A percentile compares a stretch with the other conserved stretches of the same genome.
These are phyloP conservation scores for Cryptoleucopteryx plumbea DNA, from an alignment of 2,113 vertebrate genomes.

Conservation along the genomic window DNA sequence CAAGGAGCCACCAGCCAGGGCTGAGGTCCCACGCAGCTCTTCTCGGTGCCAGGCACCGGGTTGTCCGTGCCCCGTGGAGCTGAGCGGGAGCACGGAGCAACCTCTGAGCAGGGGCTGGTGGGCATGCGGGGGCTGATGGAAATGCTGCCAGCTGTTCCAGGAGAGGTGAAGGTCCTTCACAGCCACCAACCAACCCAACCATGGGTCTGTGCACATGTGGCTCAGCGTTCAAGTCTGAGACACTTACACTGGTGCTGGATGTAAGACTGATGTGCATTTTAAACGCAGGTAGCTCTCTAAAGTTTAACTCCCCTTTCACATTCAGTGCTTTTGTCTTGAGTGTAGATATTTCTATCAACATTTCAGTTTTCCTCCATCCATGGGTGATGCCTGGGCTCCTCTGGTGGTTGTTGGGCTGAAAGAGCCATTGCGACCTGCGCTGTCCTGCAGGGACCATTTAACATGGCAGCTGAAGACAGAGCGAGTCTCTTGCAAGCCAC, in stretches of 20 bases:
- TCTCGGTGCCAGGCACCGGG: rapidly evolving
- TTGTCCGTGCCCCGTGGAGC: rapidly evolving
- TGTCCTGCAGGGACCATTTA: not conserved
- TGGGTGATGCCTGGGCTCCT: not conserved
- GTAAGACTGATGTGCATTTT: not conserved
- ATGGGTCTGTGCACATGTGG: rapidly evolving
- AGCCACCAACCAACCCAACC: not conserved
- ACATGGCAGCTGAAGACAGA: not conserved
- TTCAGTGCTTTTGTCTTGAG: rapidly evolving
- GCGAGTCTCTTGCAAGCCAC: not conserved
- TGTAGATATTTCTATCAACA: rapidly evolving
- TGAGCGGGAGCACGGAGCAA: rapidly evolving
- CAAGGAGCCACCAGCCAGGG: not conserved
- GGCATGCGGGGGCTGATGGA: rapidly evolving
- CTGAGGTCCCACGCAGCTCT: not conserved
- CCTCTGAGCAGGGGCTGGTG: not conserved
- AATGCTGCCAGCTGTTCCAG: not conserved
- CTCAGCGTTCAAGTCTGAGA: not conserved
- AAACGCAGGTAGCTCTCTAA: not conserved
- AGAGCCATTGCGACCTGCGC: not conserved
- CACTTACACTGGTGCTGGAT: rapidly evolving
- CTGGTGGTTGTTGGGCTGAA: not conserved
- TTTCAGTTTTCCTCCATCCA: rapidly evolving
- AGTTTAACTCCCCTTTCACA: not conserved
- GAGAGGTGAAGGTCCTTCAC: not conserved